Base-by-base conservation (phyloP, 1,140 invertebrate genomes). In the Rhagoletis zephyria region DNA sequence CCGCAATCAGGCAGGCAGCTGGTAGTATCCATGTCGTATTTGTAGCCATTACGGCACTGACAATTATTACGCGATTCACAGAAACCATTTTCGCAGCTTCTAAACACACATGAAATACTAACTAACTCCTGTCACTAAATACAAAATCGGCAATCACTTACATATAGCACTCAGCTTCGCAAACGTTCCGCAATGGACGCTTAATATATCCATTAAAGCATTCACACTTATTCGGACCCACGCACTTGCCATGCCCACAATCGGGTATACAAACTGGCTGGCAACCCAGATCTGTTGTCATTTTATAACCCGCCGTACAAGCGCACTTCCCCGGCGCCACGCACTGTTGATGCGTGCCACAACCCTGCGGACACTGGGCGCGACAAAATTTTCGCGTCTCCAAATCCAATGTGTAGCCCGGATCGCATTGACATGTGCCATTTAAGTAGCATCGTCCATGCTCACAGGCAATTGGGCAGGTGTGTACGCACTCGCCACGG, bases 21-120 rank as follows among this genome's bases (percentile, higher is more conserved):
- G 86, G 89, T 90, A 1, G 89, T 92, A n/a, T 90, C 89, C 2
- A 63, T 12, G 70, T 93, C 91, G n/a, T 93, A 94, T 12, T 94
- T 94, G 88, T 95, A 95, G 60, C 95, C 95, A 61, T 94, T 93
- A 87, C 94, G 94, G 87, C 95, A 96, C 7, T 93, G 92, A 89
- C 95, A 96, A 9, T 91, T 93, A 42, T 95, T 93, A 1, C 95
- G 94, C 0, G 93, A 94, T 40, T 93, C 90, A 89, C 95, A 96
- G 40, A 93, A 91, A 0, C 94, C 94, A 89, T 96, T 95, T 7
- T 94, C 90, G 89, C 95, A 95, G 1, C 89, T 92, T 40, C 91
- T 92, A 14, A 3, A 89, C 48, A 70, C 4, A 89, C 48, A 70
- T 63, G 2, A 40, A 64, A 19, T 56, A 40, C 70, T 45, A 30